phyloP scores from a whole-genome alignment of 1,140 invertebrate species.

The Caerostris darwini region DNA sequence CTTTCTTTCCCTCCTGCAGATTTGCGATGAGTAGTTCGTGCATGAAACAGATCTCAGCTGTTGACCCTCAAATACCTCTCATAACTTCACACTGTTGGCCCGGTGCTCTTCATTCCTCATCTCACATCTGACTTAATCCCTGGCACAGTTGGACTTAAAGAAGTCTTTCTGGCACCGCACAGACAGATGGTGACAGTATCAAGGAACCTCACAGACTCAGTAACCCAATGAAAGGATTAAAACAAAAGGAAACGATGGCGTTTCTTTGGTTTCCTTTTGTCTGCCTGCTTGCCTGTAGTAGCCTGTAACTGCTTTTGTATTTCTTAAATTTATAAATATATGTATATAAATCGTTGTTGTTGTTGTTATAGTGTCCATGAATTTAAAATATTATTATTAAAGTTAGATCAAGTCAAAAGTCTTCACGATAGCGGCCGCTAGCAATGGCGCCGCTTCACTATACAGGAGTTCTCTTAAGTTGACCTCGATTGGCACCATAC shows the following conservation, averaged over 20 bases:
- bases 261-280: no score
- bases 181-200: neutral
- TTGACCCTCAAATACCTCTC: constrained; percentile 33
- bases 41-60: constrained; percentile 39
- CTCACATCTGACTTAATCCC: constrained; percentile 5
- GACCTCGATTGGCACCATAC: no score
- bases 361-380: no score
- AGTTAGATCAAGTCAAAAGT: no score
- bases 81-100: constrained; percentile 27
- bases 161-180: neutral
- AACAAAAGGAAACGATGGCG: neutral
- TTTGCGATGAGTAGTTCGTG: constrained; percentile 11
- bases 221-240: neutral
- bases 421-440: no score
- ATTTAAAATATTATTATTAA: no score
- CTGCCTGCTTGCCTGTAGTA: no score
- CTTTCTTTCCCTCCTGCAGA: neutral
- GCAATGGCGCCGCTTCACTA: no score
- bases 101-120: constrained; percentile 4
- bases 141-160: neutral
- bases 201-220: neutral
- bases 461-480: no score
- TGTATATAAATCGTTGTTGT: no score
- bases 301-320: no score
- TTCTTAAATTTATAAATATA: no score